Base-by-base conservation (phyloP, 1,140 invertebrate genomes). In the Zaprionus davidi region DNA sequence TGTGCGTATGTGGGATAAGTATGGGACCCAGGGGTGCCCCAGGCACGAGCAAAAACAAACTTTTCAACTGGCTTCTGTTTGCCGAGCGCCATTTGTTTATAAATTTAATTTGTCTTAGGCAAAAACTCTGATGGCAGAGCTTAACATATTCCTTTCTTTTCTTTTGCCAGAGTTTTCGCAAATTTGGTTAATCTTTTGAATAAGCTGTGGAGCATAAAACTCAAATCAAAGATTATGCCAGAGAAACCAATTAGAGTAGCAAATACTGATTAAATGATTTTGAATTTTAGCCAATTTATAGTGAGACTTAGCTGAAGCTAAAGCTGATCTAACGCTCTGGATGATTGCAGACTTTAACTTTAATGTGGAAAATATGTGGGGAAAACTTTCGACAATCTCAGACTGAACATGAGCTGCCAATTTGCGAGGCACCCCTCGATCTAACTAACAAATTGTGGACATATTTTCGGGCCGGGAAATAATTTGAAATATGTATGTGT, bases 71-170 rank as follows among this genome's bases (percentile, higher is more conserved):
- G 46, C 64, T 77, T 56, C 57, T 88, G 81, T 88, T 81, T 81
- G 58, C 71, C 80, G 68, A 84, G 70, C 85, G 81, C 81, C 84
- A 90, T 88, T 88, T 88, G 81, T 90, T 88, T 84, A 81, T 84
- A 88, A 90, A 88, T 88, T 90, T 90, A 90, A 88, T 88, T 88
- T 88, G 78, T 81, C 69, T 90, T 84, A 68, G 78, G 31, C 69
- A 58, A 78, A 80, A 76, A 60, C 46, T 65, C 66, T 67, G 55
- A 62, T 53, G 68, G 63, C 72, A 17, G 38, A n/a, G 66, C 57
- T 53, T 34, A 53, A 68, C 69, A 38, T 59, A 77, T 75, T 22
- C n/a, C 24, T 28, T 57, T 66, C 56, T 53, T 79, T 65, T 41
- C 57, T 87, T 57, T 77, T 5, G 6, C 7, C 9, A 9, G 28